Conservation (phyloP, 2,888 invertebrate species). For the Chromoteleia sp. region DNA sequence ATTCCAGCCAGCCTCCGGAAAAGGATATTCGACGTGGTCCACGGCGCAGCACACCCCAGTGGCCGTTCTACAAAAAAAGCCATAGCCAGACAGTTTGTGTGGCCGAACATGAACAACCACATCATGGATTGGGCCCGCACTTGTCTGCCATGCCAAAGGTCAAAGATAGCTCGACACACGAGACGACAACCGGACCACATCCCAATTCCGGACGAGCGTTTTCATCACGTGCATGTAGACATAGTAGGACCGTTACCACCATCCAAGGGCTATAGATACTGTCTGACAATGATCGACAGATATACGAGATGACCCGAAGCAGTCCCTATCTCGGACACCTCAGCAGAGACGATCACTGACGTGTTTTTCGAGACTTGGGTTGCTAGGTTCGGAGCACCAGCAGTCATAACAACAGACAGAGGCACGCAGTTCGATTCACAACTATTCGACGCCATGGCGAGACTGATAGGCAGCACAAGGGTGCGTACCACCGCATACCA, state of each 20-base stretch:
- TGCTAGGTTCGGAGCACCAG: slow-evolving; percentile 1
- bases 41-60: slow-evolving; percentile 31
- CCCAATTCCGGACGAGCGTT: slow-evolving; percentile 73
- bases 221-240: slow-evolving; percentile 78
- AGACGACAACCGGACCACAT: too few relatives aligned
- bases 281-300: slow-evolving; percentile 73
- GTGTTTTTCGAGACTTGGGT: slow-evolving; percentile 16
- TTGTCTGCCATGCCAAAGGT: too few relatives aligned
- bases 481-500: too few relatives aligned
- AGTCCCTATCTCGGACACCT: not conserved
- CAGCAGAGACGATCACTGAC: slow-evolving; percentile 2
- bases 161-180: slow-evolving; percentile 75
- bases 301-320: too few relatives aligned
- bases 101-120: slow-evolving; percentile 74
- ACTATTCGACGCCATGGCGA: too few relatives aligned
- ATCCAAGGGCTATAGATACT: slow-evolving; percentile 70
- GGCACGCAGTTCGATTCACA: too few relatives aligned
- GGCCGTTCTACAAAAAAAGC: slow-evolving; percentile 61
- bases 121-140: too few relatives aligned
- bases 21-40: slow-evolving; percentile 52
- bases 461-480: too few relatives aligned
- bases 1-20: not conserved
- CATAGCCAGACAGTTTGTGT: slow-evolving; percentile 71
- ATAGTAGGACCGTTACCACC: slow-evolving; percentile 77
- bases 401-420: slow-evolving; percentile 72